Base-by-base conservation (phyloP, 2,888 invertebrate species). In the Tridacna gigas region DNA sequence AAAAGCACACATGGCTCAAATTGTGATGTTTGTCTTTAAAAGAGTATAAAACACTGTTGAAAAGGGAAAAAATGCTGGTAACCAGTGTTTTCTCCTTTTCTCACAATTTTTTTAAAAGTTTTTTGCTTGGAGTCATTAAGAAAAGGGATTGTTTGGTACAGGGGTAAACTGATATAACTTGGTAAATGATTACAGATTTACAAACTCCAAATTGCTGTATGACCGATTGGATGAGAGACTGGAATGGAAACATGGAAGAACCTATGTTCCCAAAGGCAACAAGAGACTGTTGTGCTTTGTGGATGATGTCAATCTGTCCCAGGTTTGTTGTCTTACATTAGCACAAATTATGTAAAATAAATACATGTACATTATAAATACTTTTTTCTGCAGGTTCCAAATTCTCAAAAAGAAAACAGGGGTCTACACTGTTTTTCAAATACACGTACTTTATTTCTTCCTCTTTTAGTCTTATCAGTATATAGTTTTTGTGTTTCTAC, bases 161-260 rank as follows among this genome's bases (percentile, higher is more conserved):
- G n/a, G n/a, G n/a, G n/a, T n/a, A 37, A 7, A 37, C 37, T 37
- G 37, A 37, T 37, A 4, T 73, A 67, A 61, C 2, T 37, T 37
- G 37, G 37, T 37, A 4, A 4, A 37, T 37, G 2, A 37, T 37
- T 65, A 12, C 82, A 94, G 94, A 81, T 94, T 94, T 83, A 94
- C 94, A 9, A 94, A 93, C 86, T 92, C 94, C n/a, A 85, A 91
- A 7, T 90, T 94, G 73, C 83, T 94, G 84, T 94, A 94, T 86
- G 91, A 94, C 45, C 88, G 94, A 28, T 88, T 95, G 26, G 93
- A 94, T 85, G 94, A 94, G 77, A 88, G 92, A 60, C 86, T 94
- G 63, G 94, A 94, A 80, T 95, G 94, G 94, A 94, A 94, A 88
- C 94, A 95, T 90, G 94, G 94, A n/a, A 89, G 91, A n/a, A 94